Evolutionary conservation across 2,888 invertebrate genomes (phyloP).

Genomic region (Tholera decimalis): DNA sequence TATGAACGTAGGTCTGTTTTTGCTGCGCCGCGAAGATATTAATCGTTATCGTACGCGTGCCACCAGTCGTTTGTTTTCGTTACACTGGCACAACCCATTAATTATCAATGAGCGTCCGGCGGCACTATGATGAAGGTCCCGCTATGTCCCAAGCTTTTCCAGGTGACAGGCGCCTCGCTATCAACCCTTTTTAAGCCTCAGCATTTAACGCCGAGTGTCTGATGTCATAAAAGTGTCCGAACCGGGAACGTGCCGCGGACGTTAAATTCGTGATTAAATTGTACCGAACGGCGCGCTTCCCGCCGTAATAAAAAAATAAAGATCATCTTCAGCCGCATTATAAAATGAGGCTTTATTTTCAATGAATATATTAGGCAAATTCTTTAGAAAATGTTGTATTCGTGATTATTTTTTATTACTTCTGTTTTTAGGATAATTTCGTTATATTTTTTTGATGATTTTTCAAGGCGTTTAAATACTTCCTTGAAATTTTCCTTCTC

Average conservation of each 20-base stretch:
- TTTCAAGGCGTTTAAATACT: constrained; percentile 36
- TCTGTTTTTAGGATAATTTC: constrained; percentile 50
- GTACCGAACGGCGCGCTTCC: constrained; percentile 80
- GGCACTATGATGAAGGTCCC: constrained; percentile 88
- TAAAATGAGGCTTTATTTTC: constrained; percentile 69
- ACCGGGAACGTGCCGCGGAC: constrained; percentile 87
- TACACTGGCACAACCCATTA: constrained; percentile 89
- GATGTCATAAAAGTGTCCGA: constrained; percentile 91
- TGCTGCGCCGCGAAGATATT: constrained; percentile 89
- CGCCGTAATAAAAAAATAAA: constrained; percentile 80
- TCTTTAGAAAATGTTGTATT: constrained; percentile 65
- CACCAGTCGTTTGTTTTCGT: constrained; percentile 90
- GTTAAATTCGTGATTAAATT: constrained; percentile 88
- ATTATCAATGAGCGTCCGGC: constrained; percentile 91
- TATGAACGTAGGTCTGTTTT: constrained; percentile 89
- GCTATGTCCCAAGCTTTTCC: constrained; percentile 86
- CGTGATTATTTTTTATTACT: constrained; percentile 59
- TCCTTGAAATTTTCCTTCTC: constrained; percentile 24
- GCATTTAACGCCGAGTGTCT: constrained; percentile 89
- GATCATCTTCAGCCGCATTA: constrained; percentile 75
- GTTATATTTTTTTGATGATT: constrained; percentile 37
- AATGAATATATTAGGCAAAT: constrained; percentile 70
- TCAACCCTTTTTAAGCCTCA: constrained; percentile 91
- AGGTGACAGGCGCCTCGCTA: constrained; percentile 89
- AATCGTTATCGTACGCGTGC: constrained; percentile 90